A percentile compares a stretch with the other conserved stretches of the same genome.
Evolutionary conservation across 2,888 invertebrate genomes (phyloP).

Genomic region (Cylloceria caligata): DNA sequence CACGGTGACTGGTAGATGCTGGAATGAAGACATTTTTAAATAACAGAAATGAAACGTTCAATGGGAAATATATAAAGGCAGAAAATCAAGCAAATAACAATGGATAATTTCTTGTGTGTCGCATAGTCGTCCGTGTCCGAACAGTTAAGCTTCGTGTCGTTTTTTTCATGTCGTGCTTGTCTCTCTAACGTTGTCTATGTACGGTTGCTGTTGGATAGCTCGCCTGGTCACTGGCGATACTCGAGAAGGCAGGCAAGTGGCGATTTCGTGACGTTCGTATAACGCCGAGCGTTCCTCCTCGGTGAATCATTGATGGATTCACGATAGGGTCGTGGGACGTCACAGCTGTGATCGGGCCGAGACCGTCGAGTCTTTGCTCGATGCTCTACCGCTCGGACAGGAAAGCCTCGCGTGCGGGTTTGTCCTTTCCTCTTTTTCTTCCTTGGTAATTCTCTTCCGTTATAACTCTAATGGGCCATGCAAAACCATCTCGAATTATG

Average conservation of each 20-base stretch:
- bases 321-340: slow-evolving; percentile 81
- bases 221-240: slow-evolving; percentile 37
- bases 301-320: slow-evolving; percentile 83
- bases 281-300: slow-evolving; percentile 74
- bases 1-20: background rate
- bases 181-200: background rate
- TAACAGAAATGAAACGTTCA: slow-evolving; percentile 42
- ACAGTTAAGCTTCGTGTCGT: slow-evolving; percentile 1
- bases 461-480: slow-evolving; percentile 70
- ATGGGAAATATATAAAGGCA: slow-evolving; percentile 35
- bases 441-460: slow-evolving; percentile 33
- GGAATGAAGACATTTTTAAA: slow-evolving; percentile 54
- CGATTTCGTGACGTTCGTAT: slow-evolving; percentile 75
- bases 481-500: slow-evolving; percentile 73
- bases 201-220: slow-evolving; percentile 2
- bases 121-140: slow-evolving; percentile 11
- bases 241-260: slow-evolving; percentile 59
- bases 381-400: slow-evolving; percentile 29
- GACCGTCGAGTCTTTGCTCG: slow-evolving; percentile 69
- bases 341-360: slow-evolving; percentile 79
- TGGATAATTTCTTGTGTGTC: slow-evolving; percentile 51
- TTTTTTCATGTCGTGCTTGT: slow-evolving; percentile 4
- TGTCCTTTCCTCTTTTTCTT: slow-evolving; percentile 17
- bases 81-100: slow-evolving; percentile 22
- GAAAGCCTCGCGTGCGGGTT: slow-evolving; percentile 58